Base-by-base conservation (phyloP, 2,888 invertebrate genomes). In the Sisyra terminalis region DNA sequence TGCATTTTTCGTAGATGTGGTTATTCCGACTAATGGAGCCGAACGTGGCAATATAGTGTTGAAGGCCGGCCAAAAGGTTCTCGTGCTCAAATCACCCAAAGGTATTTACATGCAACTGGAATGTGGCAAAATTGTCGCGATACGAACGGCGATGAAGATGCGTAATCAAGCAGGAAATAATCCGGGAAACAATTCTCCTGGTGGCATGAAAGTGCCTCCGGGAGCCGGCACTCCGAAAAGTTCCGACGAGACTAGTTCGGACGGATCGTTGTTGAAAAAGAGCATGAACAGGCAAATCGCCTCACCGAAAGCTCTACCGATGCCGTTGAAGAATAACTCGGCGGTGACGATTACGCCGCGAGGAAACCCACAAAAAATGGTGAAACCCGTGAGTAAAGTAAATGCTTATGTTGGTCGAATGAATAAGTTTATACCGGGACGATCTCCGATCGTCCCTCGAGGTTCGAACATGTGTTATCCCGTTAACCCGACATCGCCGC, bases 101-200 rank as follows among this genome's bases (percentile, higher is more conserved):
- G 94, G 94, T 38, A 92, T 94, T 50, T 94, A 94, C 63, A 87
- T 96, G 78, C 86, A 93, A 53, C 65, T 93, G 36, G 88, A 89
- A 56, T 89, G 88, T 51, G 93, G 93, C 18, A 90, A 92, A 64
- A 89, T 94, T 46, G 90, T 94, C 49, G 90, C 93, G 16, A 90
- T 94, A 51, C 77, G 82, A 55, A 82, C 81, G 1, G 78, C 81
- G 0, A 71, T 80, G 48, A 83, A 82, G 60, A 66, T 80, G 4
- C 73, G 74, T 53, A 61, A 70, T 47, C 59, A 68, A 59, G 56
- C 66, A 47, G 57, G 68, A 55, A 52, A 52, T 58, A 61, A 50
- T 39, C 1, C 44, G 44, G 13, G 50, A 50, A 45, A 47, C 47
- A 9, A 14, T 11, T 9, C 13, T 24, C 10, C 30, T 43, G 9